Conservation (phyloP, 2,888 invertebrate species). For the Meghimatium bilineatum region DNA sequence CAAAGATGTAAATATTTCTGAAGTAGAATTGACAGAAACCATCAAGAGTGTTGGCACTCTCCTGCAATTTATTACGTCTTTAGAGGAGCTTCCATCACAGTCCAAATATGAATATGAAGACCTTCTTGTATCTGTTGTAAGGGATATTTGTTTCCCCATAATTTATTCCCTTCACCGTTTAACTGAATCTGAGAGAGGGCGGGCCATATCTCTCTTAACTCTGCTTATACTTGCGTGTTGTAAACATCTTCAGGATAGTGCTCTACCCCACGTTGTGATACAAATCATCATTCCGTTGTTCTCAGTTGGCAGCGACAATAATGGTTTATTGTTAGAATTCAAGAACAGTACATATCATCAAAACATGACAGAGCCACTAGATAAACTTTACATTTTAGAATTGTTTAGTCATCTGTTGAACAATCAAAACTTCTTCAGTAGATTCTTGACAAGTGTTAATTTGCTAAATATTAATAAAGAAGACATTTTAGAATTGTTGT, state of each 20-base stretch:
- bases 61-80: conserved; percentile 27
- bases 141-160: conserved; percentile 44
- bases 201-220: conserved; percentile 1
- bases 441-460: conserved; percentile 6
- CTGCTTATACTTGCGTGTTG: conserved; percentile 11
- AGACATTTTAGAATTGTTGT: conserved; percentile 11
- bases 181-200: conserved; percentile 31
- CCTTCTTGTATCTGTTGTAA: conserved; percentile 11
- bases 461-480: conserved; percentile 13
- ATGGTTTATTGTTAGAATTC: neutral
- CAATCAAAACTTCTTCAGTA: conserved; percentile 13
- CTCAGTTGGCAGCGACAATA: neutral
- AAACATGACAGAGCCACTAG: conserved; percentile 24
- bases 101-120: neutral
- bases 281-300: conserved; percentile 36
- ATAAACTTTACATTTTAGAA: conserved; percentile 23
- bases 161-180: conserved; percentile 41
- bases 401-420: conserved; percentile 20
- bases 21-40: conserved; percentile 5
- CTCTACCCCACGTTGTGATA: conserved; percentile 5
- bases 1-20: neutral
- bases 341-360: conserved; percentile 13
- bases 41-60: conserved; percentile 8
- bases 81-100: neutral
- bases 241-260: conserved; percentile 13